These are phyloP conservation scores for Theocolax elegans DNA, from an alignment of 1,140 invertebrate species.

Conservation along the genomic window DNA sequence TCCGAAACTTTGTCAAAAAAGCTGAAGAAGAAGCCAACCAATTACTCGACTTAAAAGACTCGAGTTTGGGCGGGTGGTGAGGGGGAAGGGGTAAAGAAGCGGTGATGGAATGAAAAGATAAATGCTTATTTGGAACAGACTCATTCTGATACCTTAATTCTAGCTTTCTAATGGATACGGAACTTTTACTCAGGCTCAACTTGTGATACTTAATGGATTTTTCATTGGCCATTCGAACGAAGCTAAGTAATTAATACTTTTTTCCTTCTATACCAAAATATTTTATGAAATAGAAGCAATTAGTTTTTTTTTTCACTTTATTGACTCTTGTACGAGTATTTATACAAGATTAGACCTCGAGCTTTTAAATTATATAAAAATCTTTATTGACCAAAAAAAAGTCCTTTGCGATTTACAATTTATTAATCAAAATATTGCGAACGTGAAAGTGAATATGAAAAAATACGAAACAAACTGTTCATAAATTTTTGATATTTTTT, in stretches of 20 bases:
- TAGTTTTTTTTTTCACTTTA: neutral
- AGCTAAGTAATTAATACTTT: neutral
- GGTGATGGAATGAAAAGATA: slow-evolving; percentile 24
- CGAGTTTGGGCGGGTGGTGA: neutral
- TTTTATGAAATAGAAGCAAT: neutral
- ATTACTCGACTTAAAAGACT: slow-evolving; percentile 33
- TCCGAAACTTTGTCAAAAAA: slow-evolving; percentile 23
- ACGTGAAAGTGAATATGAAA: too few species aligned
- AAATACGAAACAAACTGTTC: too few species aligned
- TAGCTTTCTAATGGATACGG: neutral
- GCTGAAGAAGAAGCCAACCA: slow-evolving; percentile 4
- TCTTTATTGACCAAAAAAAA: too few species aligned
- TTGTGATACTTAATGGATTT: slow-evolving; percentile 22
- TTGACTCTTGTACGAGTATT: too few species aligned
- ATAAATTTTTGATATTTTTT: too few species aligned
- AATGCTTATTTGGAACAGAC: slow-evolving; percentile 27
- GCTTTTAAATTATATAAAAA: too few species aligned
- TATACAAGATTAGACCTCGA: too few species aligned
- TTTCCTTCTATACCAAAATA: neutral
- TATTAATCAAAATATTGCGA: too few species aligned
- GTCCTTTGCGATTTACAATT: too few species aligned
- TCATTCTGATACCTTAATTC: slow-evolving; percentile 25
- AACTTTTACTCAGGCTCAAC: neutral
- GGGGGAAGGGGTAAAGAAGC: neutral
- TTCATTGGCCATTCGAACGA: slow-evolving; percentile 8